Percentiles rank a stretch among this genome's conserved stretches.
phyloP scores from a whole-genome alignment of 1,140 invertebrate genomes.

The Bathynomus jamesi region DNA sequence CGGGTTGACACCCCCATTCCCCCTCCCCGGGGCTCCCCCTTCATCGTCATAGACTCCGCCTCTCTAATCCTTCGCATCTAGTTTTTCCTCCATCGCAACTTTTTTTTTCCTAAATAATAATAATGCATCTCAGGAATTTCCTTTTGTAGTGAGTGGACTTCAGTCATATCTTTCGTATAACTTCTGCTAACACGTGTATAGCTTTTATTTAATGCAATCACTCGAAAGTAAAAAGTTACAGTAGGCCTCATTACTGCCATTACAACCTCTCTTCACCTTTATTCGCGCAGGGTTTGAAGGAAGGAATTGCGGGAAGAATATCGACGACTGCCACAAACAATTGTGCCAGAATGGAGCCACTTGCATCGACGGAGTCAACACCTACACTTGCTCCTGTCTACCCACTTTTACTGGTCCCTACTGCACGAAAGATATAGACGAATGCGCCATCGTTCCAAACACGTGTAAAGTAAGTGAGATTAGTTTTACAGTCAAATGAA shows the following conservation, averaged over 20 bases:
- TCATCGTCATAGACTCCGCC: neutral
- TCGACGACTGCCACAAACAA: constrained; percentile 78
- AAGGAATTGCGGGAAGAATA: constrained; percentile 62
- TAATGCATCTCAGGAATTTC: no score
- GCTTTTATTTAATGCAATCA: no score
- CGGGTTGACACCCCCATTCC: neutral
- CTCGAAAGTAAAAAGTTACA: no score
- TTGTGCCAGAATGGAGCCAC: constrained; percentile 84
- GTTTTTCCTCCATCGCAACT: neutral
- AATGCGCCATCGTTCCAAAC: constrained; percentile 53
- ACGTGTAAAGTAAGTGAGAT: constrained; percentile 57
- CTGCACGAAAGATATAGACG: constrained; percentile 52
- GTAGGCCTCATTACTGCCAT: no score
- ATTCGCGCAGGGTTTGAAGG: constrained; percentile 66
- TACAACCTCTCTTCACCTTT: no score
- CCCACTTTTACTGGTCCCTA: constrained; percentile 75
- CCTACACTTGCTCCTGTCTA: constrained; percentile 79
- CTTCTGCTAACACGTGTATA: no score
- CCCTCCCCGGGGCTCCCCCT: neutral
- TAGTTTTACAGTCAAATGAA: neutral
- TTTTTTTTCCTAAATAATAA: no score
- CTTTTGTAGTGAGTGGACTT: no score
- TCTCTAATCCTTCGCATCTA: neutral
- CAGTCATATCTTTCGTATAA: no score
- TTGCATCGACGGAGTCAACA: constrained; percentile 77